Conservation (phyloP, 2,797 vertebrate genomes). For the Notoglanidium macrostoma region DNA sequence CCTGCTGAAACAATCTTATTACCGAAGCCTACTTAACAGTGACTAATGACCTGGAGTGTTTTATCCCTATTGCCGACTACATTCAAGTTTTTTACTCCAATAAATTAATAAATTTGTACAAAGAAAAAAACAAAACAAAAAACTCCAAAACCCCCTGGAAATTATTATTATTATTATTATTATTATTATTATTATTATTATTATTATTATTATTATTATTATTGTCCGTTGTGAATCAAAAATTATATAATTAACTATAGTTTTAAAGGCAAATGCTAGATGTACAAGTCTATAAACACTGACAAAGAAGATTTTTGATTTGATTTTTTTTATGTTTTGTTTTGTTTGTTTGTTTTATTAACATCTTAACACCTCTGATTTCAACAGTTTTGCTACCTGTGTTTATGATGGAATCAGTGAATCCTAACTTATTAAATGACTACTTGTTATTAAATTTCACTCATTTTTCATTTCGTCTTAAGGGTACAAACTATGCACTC, state of each 20-base stretch:
- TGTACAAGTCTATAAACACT: background rate
- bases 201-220: background rate
- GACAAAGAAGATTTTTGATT: background rate
- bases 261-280: background rate
- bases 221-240: background rate
- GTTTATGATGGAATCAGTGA: background rate
- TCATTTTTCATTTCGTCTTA: background rate
- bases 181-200: background rate
- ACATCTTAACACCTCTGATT: background rate
- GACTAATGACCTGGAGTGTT: background rate
- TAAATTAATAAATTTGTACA: background rate
- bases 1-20: constrained; percentile 23
- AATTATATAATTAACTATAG: background rate
- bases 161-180: background rate
- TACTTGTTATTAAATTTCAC: background rate
- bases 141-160: background rate
- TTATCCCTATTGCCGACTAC: background rate
- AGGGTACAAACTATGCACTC: background rate
- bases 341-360: background rate
- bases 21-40: background rate
- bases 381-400: background rate
- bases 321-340: background rate
- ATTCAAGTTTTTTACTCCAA: background rate
- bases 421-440: background rate
- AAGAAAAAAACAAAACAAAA: background rate